Percentiles rank a stretch among this genome's conserved stretches.
phyloP scores from a whole-genome alignment of 2,113 vertebrate genomes.

The Salvelinus namaycush region DNA sequence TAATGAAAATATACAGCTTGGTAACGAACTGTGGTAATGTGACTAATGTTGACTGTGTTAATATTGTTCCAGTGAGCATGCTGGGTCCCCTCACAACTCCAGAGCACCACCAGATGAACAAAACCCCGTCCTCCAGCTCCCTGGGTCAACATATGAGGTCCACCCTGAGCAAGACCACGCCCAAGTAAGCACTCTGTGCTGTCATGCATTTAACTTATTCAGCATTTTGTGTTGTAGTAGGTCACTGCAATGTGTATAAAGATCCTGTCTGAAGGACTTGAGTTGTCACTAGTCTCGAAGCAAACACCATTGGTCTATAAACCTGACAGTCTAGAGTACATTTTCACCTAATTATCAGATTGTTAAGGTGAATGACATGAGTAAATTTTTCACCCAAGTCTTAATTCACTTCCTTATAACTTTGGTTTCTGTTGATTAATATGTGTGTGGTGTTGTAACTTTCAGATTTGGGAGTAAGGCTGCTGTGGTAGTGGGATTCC shows the following conservation, averaged over 20 bases:
- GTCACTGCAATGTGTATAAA: not conserved
- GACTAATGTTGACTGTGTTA: constrained; percentile 16
- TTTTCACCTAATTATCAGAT: too few relatives aligned
- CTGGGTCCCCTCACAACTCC: constrained; percentile 94
- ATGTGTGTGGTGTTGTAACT: constrained; percentile 20
- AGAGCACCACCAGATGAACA: constrained; percentile 88
- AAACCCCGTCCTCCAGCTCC: constrained; percentile 91
- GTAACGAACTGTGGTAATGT: not conserved
- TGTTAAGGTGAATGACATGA: too few relatives aligned
- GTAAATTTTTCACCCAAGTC: too few relatives aligned
- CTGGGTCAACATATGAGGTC: constrained; percentile 87
- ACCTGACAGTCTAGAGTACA: not conserved
- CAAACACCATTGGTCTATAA: not conserved
- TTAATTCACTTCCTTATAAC: too few relatives aligned
- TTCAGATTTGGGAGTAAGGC: constrained; percentile 91
- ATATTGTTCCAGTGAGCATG: constrained; percentile 81
- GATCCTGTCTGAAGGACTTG: not conserved
- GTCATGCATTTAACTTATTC: not conserved
- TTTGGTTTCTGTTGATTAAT: too few relatives aligned
- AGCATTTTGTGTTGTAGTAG: too few relatives aligned
- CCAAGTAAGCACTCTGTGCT: constrained; percentile 77
- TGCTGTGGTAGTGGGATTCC: constrained; percentile 48
- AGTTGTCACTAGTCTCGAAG: not conserved
- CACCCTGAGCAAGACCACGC: constrained; percentile 75
- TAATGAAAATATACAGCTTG: not conserved